phyloP scores from a whole-genome alignment of 2,113 vertebrate species.

The Amphilophus citrinellus region DNA sequence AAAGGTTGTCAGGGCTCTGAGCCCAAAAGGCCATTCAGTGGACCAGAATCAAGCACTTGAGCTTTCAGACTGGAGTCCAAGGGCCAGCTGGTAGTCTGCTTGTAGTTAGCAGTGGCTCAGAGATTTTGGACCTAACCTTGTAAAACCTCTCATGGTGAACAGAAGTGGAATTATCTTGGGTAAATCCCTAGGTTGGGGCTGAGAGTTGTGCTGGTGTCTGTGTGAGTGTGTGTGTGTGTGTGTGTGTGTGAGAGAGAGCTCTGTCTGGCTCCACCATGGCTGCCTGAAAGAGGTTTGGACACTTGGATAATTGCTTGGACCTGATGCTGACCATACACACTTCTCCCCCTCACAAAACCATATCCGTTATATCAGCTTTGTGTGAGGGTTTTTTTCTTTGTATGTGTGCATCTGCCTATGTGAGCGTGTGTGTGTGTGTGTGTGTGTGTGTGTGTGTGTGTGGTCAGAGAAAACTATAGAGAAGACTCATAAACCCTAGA shows the following conservation, averaged over 20 bases:
- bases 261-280: conserved; percentile 76
- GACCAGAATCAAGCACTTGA: conserved; percentile 64
- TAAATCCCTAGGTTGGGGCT: conserved; percentile 68
- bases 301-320: conserved; percentile 81
- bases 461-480: conserved; percentile 70
- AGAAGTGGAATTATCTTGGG: conserved; percentile 71
- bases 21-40: conserved; percentile 56
- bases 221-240: not conserved
- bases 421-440: conserved; percentile 50
- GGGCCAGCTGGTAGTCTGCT: conserved; percentile 77
- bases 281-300: conserved; percentile 79
- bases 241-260: conserved; percentile 30
- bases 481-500: conserved; percentile 73
- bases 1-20: conserved; percentile 42
- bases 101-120: conserved; percentile 60
- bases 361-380: conserved; percentile 78
- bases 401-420: conserved; percentile 18
- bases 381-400: conserved; percentile 32
- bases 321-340: conserved; percentile 76
- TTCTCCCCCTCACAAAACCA: conserved; percentile 75
- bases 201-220: conserved; percentile 34
- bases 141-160: conserved; percentile 71
- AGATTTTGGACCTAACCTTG: conserved; percentile 70
- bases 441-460: conserved; percentile 50
- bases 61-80: conserved; percentile 71